Evolutionary conservation across 2,113 vertebrate genomes (phyloP), one percentile per base, ranked within the genome.

Genomic region (Dunckerocampus dactyliophorus): DNA sequence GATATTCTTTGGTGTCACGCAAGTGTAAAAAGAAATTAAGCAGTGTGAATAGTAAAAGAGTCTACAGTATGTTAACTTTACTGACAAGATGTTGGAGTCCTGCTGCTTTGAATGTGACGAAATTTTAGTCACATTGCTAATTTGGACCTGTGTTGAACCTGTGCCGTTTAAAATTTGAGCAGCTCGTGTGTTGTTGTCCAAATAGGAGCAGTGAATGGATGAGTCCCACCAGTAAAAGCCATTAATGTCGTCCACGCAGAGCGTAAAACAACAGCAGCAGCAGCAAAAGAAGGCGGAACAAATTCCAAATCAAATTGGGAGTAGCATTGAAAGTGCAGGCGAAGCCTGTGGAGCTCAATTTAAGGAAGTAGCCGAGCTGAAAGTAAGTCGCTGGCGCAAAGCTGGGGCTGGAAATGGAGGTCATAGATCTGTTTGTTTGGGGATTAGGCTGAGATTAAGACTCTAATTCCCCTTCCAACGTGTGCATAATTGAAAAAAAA

Each of bases 341-440:
- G 65, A 77, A 59, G 58, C 46, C 67, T 1, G 22, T 55, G 21
- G 62, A 63, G 72, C 65, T 83, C 65, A 65, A 62, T 71, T 76
- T 75, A 78, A 72, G 55, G 67, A 69, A 69, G 45, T 74, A 78
- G 72, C 58, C 6, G 60, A 75, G 77, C 56, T 21, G 48, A 75
- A 53, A 80, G 56, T 64, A 74, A 69, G 75, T 48, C 10, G 31
- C 69, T 55, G 73, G 71, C 59, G 45, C 64, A 63, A 48, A 65
- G 74, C 3, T 15, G 57, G 72, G 74, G 24, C 46, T 74, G 75
- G 80, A 76, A 82, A 71, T 76, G 69, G 78, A 75, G 81, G 80
- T 80, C 76, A 84, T 75, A 71, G 85, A 87, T 86, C 71, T 83
- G 82, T 88, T 88, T 88, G 85, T 86, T 87, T 84, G 73, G 82